Base-by-base conservation (phyloP, 2,888 invertebrate species). In the Spicauda simplicius region DNA sequence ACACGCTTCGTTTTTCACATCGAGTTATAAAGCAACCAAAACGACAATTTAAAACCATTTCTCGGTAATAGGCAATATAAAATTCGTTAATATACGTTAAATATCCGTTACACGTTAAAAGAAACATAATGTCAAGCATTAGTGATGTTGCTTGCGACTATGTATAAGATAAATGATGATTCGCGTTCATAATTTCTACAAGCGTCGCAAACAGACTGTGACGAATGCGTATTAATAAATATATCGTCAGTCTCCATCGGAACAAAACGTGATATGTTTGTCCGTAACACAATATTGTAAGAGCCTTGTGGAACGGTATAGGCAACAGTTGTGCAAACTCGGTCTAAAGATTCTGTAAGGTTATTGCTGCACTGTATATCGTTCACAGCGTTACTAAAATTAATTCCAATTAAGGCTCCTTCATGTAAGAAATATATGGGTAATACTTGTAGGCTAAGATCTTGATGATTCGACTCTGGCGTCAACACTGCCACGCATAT, bases 271-370 rank as follows among this genome's bases (percentile, higher is more conserved):
- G 55, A 63, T 55, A 63, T 45, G 50, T 54, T 54, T 62, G 54
- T 62, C 53, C 25, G 54, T 54, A 70, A 68, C 59, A 70, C 72
- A 72, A 68, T 68, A 69, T 72, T 69, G 67, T 20, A 33, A 33
- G 12, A 37, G 37, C 37, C 37, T 37, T 37, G 37, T 37, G 12
- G 33, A 33, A 12, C 37, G 2, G 25, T 25, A 25, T 5, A 25
- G 25, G 25, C 37, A 12, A 8, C 37, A 37, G 37, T 45, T 45
- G 45, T 45, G 45, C 45, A 45, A 45, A 45, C 37, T 11, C 45
- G n/a, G n/a, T 45, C 45, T 45, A 45, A 45, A 45, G 45, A n/a
- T 45, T 45, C 45, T 45, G 37, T 33, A 37, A 37, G 37, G 37
- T 12, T 37, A 37, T 37, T 37, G 37, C 37, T 37, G 37, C 12